Percentiles rank a stretch among this genome's conserved stretches.
Conservation (phyloP, 2,113 vertebrate genomes). For the Tiliqua scincoides region DNA sequence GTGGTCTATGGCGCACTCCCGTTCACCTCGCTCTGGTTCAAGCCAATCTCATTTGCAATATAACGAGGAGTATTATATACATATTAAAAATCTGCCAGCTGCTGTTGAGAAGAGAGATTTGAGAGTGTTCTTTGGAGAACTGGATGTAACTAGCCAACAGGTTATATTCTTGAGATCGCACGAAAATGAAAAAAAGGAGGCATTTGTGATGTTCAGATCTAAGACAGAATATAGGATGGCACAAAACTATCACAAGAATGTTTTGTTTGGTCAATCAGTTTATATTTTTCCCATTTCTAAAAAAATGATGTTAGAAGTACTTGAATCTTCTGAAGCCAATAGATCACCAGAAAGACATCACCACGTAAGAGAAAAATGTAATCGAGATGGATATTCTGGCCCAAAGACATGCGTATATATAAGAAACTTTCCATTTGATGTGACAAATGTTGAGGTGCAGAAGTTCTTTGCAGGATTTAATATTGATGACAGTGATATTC, state of each 20-base stretch:
- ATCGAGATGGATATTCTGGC: conserved; percentile 69
- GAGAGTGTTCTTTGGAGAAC: conserved; percentile 82
- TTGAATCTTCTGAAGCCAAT: conserved; percentile 76
- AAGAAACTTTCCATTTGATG: conserved; percentile 87
- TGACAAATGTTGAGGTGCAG: conserved; percentile 81
- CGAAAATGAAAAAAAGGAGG: conserved; percentile 81
- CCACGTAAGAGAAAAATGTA: conserved; percentile 69
- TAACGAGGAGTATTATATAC: conserved; percentile 85
- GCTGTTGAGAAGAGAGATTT: conserved; percentile 83
- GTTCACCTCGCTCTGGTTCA: conserved; percentile 70
- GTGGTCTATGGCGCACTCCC: conserved; percentile 61
- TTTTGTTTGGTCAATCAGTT: conserved; percentile 79
- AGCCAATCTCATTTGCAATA: conserved; percentile 69
- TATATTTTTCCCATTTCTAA: conserved; percentile 87
- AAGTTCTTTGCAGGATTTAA: conserved; percentile 80
- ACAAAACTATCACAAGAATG: conserved; percentile 80
- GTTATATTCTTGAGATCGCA: conserved; percentile 76
- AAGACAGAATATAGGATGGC: conserved; percentile 86
- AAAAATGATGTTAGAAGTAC: conserved; percentile 85
- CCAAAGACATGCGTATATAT: conserved; percentile 84
- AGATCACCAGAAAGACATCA: conserved; percentile 67
- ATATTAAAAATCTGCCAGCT: conserved; percentile 88
- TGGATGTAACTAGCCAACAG: conserved; percentile 85
- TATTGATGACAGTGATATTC: conserved; percentile 77
- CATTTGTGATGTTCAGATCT: conserved; percentile 87